Base-by-base conservation (phyloP, 2,797 vertebrate species). In the Orestias chungarensis region DNA sequence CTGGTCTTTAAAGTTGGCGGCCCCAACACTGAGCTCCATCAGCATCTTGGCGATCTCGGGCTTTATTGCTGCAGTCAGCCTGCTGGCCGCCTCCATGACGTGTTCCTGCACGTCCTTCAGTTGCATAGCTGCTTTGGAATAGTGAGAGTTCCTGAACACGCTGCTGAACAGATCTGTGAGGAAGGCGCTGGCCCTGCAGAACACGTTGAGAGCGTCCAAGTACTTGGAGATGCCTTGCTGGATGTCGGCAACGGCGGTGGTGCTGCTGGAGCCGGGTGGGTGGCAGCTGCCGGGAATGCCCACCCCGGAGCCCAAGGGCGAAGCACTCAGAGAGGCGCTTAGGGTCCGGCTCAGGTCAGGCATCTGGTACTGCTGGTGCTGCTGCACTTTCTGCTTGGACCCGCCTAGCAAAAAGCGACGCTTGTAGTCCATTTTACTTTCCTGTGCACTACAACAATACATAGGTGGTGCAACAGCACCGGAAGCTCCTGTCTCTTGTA, bases 301-400 rank as follows among this genome's bases (percentile, higher is more conserved):
- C 86, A 95, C 91, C 49, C 96, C 95, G 61, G 95, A 92, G 88
- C 95, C 92, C 82, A 98, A 86, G 17, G 96, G 90, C 25, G 95
- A 82, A 64, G 97, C 94, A 40, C 95, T 95, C 90, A 99, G 90
- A 10, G 97, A 96, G 75, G 96, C 95, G 73, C 95, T 96, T 92
- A 99, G 93, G 90, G 97, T 95, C 91, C 96, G 95, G 94, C 97
- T 96, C 89, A 99, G 94, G 91, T 99, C 98, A 49, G 98, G 97
- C 95, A 99, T 95, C 70, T 96, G 95, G 92, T 97, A 99, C 90
- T 95, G 94, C 96, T 98, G 97, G 96, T 99, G 97, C 95, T 98
- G 98, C 91, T 99, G 97, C 92, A 96, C 97, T 94, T 99, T 99
- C 94, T 99, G 98, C 97, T 99, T 99, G 97, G 98, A 99, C 97